Evolutionary conservation across 2,888 invertebrate species (phyloP).

Genomic region (Resseliella maxima): DNA sequence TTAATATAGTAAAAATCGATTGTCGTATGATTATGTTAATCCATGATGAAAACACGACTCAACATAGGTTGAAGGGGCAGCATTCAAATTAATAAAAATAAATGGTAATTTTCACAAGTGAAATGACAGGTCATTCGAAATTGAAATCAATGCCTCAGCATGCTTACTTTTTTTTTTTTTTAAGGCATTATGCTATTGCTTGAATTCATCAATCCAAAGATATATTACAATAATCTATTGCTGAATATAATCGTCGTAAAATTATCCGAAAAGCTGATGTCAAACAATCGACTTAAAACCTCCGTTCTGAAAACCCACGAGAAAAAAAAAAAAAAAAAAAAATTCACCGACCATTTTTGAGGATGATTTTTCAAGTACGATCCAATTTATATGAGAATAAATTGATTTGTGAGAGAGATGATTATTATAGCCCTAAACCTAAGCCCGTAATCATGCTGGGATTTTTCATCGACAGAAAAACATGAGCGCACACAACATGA

Average conservation of each 20-base stretch:
- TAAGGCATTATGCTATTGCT: background rate
- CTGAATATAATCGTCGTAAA: too few species aligned
- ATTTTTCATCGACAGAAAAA: too few species aligned
- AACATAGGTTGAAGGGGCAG: background rate
- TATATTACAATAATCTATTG: too few species aligned
- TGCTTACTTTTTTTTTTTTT: too few species aligned
- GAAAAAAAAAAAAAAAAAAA: background rate
- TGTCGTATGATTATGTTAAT: background rate
- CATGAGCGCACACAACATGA: too few species aligned
- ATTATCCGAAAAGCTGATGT: background rate
- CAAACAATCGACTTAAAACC: background rate
- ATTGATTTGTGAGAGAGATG: background rate
- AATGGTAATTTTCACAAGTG: background rate
- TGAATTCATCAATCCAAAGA: too few species aligned
- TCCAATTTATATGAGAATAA: constrained; percentile 41
- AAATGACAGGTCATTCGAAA: background rate
- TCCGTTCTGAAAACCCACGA: background rate
- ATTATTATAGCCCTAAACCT: background rate
- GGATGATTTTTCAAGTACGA: constrained; percentile 46
- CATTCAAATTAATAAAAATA: background rate
- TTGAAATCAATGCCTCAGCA: background rate
- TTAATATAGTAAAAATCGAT: background rate
- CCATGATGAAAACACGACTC: background rate
- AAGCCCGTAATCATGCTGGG: too few species aligned
- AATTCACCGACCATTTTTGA: too few species aligned